Percentiles rank a stretch among this genome's conserved stretches.
These are phyloP conservation scores for Brachyalestes nurse DNA, from an alignment of 2,797 vertebrate species.

Conservation along the genomic window DNA sequence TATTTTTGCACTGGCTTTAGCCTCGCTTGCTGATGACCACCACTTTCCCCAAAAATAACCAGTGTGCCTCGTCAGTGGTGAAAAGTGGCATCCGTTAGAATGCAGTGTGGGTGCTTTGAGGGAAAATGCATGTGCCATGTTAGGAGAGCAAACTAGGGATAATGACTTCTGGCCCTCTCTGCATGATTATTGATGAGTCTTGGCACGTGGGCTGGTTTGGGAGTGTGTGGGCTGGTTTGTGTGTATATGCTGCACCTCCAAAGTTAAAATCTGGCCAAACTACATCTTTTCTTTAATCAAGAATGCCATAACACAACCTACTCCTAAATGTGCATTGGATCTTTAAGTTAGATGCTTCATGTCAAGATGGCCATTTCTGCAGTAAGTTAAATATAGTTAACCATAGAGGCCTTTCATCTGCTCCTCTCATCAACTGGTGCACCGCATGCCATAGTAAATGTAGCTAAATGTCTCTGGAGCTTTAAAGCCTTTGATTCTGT, in stretches of 20 bases:
- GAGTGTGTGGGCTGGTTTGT: not conserved
- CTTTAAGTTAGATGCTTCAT: conserved; percentile 6
- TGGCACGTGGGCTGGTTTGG: not conserved
- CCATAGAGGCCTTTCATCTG: conserved; percentile 20
- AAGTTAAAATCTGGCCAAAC: conserved; percentile 9
- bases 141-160: conserved; percentile 18
- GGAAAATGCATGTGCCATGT: not conserved
- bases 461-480: not conserved
- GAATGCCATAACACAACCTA: conserved; percentile 33
- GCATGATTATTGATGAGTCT: conserved; percentile 36
- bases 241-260: not conserved
- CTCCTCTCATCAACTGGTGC: not conserved
- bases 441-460: not conserved
- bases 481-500: not conserved
- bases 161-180: conserved; percentile 7
- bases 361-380: conserved; percentile 32
- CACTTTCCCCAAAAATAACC: conserved; percentile 45
- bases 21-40: conserved; percentile 39
- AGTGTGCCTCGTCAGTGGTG: conserved; percentile 28
- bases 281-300: conserved; percentile 30
- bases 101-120: conserved; percentile 12
- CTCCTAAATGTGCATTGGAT: conserved; percentile 19
- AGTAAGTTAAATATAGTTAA: conserved; percentile 39
- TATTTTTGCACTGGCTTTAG: conserved; percentile 62
- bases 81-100: conserved; percentile 36